Percentiles rank a stretch among this genome's conserved stretches.
These are phyloP conservation scores for Sander vitreus DNA, from an alignment of 2,113 vertebrate species.

Conservation along the genomic window DNA sequence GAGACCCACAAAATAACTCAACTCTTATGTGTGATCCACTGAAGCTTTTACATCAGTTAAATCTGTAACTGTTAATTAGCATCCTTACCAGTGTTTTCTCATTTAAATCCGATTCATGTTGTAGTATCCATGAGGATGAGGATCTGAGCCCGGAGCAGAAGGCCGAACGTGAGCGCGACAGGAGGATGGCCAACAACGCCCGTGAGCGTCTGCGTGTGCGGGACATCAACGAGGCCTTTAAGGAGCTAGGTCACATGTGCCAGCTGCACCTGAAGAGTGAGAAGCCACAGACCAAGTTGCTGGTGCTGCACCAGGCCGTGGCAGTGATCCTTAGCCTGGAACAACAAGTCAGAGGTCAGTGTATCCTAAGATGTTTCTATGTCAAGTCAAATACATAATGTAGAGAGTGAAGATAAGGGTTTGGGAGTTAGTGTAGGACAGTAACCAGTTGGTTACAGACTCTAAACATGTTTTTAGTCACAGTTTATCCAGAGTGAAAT, in stretches of 20 bases:
- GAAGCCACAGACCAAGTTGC: conserved; percentile 97
- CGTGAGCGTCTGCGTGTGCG: conserved; percentile 94
- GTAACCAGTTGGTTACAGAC: background rate
- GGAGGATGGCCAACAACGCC: conserved; percentile 97
- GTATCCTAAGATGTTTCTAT: background rate
- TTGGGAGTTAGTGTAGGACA: background rate
- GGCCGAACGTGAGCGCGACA: conserved; percentile 92
- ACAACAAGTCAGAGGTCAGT: conserved; percentile 96
- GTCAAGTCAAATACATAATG: background rate
- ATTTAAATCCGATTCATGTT: conserved; percentile 16
- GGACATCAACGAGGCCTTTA: conserved; percentile 98
- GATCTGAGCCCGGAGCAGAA: conserved; percentile 98
- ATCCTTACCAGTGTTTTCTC: background rate
- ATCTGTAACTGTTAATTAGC: no score
- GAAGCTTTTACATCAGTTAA: background rate
- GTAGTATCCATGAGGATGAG: conserved; percentile 95
- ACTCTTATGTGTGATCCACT: background rate
- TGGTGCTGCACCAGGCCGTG: conserved; percentile 98
- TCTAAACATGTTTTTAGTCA: background rate
- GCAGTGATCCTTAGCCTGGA: conserved; percentile 97
- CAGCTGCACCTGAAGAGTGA: conserved; percentile 97
- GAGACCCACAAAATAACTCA: conserved; percentile 22
- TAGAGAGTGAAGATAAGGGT: background rate
- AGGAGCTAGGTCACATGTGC: conserved; percentile 97
- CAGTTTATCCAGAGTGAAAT: conserved; percentile 1